phyloP scores from a whole-genome alignment of 2,797 vertebrate genomes.

The Mastacembelus armatus region DNA sequence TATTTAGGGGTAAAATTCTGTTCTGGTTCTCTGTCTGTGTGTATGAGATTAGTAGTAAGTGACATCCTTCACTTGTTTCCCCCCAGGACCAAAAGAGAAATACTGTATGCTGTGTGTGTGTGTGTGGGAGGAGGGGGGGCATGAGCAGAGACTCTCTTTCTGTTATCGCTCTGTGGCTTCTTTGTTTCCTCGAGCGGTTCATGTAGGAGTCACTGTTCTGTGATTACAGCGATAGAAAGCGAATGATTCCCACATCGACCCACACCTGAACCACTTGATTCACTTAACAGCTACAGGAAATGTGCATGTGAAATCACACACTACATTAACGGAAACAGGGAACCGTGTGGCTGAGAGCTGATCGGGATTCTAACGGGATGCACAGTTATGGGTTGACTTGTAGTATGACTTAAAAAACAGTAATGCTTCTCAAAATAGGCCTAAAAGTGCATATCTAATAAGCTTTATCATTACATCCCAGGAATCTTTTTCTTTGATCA shows the following conservation, averaged over 20 bases:
- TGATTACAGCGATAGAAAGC: conserved; percentile 68
- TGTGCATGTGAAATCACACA: conserved; percentile 20
- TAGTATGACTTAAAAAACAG: conserved; percentile 3
- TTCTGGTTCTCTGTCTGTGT: no score
- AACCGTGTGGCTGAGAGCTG: neutral
- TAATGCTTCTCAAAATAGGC: neutral
- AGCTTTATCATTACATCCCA: neutral
- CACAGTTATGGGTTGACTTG: conserved; percentile 1
- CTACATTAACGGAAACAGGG: conserved; percentile 22
- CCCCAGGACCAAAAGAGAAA: no score
- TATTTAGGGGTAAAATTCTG: no score
- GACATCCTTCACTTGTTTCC: no score
- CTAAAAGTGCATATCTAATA: neutral
- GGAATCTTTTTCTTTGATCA: conserved; percentile 30
- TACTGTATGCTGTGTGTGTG: no score
- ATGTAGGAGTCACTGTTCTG: conserved; percentile 69
- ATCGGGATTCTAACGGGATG: conserved; percentile 24
- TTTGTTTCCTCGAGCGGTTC: conserved; percentile 75
- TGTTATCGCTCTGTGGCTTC: conserved; percentile 59
- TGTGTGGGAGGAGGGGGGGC: conserved; percentile 16
- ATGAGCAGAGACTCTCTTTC: conserved; percentile 45
- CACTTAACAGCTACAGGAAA: conserved; percentile 33
- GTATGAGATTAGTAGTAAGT: no score
- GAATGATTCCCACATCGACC: conserved; percentile 63
- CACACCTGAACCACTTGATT: conserved; percentile 62